Evolutionary conservation across 1,140 invertebrate genomes (phyloP), one percentile per base, ranked within the genome.

Genomic region (Zeugodacus cucurbitae): DNA sequence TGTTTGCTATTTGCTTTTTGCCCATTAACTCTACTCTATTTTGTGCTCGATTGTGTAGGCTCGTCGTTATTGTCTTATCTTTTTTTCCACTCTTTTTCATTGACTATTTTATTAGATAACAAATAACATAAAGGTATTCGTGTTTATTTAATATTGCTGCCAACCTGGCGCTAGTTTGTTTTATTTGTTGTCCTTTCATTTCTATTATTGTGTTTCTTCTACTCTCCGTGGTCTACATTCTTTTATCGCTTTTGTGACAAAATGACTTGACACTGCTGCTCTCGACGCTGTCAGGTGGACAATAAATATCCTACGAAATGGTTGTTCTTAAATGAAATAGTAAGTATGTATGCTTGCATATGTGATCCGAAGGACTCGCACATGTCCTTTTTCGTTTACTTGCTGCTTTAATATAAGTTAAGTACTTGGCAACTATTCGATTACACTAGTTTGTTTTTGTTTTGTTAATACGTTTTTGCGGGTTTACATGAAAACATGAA

Each of bases 101-200:
- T 74, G 32, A 74, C 67, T 74, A 74, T 74, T 74, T 74, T 74
- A 74, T 74, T 74, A 74, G 32, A 37, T 74, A 74, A 22, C 67
- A 74, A 74, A 74, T 37, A 74, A 37, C 67, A 37, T 41, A 74
- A 74, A 74, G 34, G 67, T 41, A 74, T 74, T 74, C 34, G 67
- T 74, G 34, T 74, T 74, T 74, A 41, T 74, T 41, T 74, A 74
- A 74, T 74, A 37, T 74, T 32, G 67, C 64, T 67, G 64, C 64
- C 64, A 67, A 67, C 64, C 29, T 67, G 64, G 64, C 64, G 64
- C 64, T 67, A 67, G 29, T 67, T 32, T 11, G 29, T 62, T 32
- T 67, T 67, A 32, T 67, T 67, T 34, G 14, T 32, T 34, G 64
- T 67, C 29, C 64, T 67, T 67, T 67, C 58, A 14, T 67, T 67